Evolutionary conservation across 1,140 invertebrate genomes (phyloP), one percentile per base, ranked within the genome.

Genomic region (Agrilus planipennis): DNA sequence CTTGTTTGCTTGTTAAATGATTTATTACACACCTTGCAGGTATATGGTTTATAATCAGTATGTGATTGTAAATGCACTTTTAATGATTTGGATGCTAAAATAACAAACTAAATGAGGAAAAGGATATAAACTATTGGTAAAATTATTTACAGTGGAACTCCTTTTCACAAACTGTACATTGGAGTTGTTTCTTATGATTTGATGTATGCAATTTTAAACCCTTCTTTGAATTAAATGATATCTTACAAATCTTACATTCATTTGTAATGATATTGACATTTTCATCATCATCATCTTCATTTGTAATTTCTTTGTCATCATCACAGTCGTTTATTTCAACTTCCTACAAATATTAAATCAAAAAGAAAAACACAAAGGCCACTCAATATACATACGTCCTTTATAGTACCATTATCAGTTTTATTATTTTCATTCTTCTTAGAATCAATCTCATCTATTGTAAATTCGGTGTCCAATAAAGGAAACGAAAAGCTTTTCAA

Each of bases 21-120:
- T 49, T 60, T 60, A n/a, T 53, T 37, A 44, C 61, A 63, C 15
- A 52, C 36, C 27, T 49, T 47, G 37, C 61, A 63, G 25, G 52
- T 44, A 45, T 58, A 51, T 9, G 60, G 61, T 37, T 56, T 58
- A 45, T 60, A 60, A 17, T 50, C 38, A 15, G 53, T 40, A 48
- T 63, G 61, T 11, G 38, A 53, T 39, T 48, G 42, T 11, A 58
- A 44, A 41, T 62, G 60, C 2, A 46, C 31, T 34, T 53, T 58
- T 20, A 57, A 52, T 7, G 38, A 31, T 41, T 50, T 50, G 18
- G 50, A 34, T 10, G 45, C 53, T 55, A 37, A 22, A 49, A 50
- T 10, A 39, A 34, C 20, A 34, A 9, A 23, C 9, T 37, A 34
- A 1, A 6, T 35, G n/a, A 27, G 34, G 1, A 29, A 3, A 41